A percentile compares a stretch with the other conserved stretches of the same genome.
These are phyloP conservation scores for Platichthys stellatus DNA, from an alignment of 2,113 vertebrate genomes.

Conservation along the genomic window DNA sequence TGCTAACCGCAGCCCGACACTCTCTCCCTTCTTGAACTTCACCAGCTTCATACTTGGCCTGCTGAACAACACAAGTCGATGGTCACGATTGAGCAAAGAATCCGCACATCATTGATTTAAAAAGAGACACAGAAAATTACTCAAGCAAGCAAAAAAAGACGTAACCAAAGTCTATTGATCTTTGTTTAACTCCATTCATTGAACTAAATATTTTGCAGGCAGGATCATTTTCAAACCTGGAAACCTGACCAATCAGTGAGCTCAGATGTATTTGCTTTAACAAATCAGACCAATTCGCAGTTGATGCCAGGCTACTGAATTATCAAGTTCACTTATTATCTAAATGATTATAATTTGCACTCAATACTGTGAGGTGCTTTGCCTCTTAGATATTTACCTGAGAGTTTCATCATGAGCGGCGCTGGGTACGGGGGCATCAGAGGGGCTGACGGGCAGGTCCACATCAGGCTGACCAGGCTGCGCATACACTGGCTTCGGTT, in stretches of 20 bases:
- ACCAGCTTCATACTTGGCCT: slow-evolving; percentile 99
- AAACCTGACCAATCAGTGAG: neutral
- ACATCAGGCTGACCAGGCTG: slow-evolving; percentile 98
- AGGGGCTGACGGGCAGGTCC: slow-evolving; percentile 96
- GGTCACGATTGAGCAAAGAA: slow-evolving; percentile 4
- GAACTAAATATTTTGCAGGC: neutral
- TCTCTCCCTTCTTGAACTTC: slow-evolving; percentile 98
- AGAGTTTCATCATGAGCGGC: slow-evolving; percentile 95
- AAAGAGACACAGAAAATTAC: slow-evolving; percentile 17
- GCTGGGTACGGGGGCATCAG: slow-evolving; percentile 92
- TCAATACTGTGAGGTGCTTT: neutral
- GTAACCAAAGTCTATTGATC: neutral
- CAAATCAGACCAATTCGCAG: neutral
- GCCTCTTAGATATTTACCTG: slow-evolving; percentile 78
- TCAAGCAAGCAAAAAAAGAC: neutral
- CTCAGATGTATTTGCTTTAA: neutral
- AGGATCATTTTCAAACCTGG: neutral
- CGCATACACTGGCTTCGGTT: slow-evolving; percentile 98
- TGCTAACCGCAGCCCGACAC: slow-evolving; percentile 95
- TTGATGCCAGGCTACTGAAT: neutral
- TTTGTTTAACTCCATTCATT: too few species aligned
- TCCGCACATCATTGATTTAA: slow-evolving; percentile 13
- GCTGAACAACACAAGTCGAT: slow-evolving; percentile 37
- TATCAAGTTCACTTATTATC: neutral
- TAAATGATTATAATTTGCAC: neutral